These are phyloP conservation scores for Sanderia malayensis DNA, from an alignment of 30 jellyfish, hydroid and myxozoan species.

Conservation along the genomic window DNA sequence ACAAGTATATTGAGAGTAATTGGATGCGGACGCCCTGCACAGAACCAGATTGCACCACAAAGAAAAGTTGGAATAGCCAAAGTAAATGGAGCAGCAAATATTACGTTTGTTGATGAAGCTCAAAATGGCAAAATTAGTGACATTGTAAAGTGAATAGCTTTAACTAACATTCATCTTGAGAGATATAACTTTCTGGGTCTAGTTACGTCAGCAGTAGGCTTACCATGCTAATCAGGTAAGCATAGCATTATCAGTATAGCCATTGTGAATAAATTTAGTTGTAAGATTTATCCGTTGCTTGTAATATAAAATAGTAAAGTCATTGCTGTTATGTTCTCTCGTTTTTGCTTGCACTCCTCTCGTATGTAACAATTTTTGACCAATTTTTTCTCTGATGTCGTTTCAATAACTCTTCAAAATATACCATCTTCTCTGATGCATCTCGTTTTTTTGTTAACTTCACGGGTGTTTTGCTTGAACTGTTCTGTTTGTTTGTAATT, in stretches of 20 bases:
- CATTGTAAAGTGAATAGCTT: background rate
- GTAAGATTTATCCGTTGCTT: too few species aligned
- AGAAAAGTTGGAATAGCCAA: background rate
- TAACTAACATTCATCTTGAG: too few species aligned
- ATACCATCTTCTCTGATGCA: background rate
- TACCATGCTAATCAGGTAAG: too few species aligned
- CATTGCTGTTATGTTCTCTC: too few species aligned
- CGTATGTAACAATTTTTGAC: background rate
- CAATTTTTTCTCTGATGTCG: background rate
- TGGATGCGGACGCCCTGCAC: slow-evolving; percentile 21
- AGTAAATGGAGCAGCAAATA: slow-evolving; percentile 34
- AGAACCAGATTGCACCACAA: slow-evolving; percentile 29
- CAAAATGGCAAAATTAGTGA: slow-evolving; percentile 1
- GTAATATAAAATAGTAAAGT: too few species aligned
- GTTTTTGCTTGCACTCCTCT: too few species aligned
- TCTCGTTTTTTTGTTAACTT: background rate
- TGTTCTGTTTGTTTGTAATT: background rate
- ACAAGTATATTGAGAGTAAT: slow-evolving; percentile 18
- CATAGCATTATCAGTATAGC: too few species aligned
- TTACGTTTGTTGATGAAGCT: slow-evolving; percentile 38
- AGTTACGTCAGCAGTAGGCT: too few species aligned
- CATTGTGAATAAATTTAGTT: too few species aligned
- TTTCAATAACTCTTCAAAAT: background rate
- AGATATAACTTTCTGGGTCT: too few species aligned
- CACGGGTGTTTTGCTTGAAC: background rate